These are phyloP conservation scores for Anastrepha ludens DNA, from an alignment of 1,140 invertebrate species.

Conservation along the genomic window DNA sequence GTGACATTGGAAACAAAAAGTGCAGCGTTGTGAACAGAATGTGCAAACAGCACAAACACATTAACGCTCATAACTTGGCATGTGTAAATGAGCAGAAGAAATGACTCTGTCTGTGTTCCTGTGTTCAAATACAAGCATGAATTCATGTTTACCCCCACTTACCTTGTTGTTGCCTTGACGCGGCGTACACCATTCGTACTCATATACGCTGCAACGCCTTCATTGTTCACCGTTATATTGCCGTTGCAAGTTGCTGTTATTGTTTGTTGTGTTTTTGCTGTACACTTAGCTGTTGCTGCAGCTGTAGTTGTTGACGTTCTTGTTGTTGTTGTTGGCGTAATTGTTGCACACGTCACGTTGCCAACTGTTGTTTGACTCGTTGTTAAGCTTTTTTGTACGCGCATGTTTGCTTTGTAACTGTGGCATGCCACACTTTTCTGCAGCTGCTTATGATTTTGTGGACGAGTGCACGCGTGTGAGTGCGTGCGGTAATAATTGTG, in stretches of 20 bases:
- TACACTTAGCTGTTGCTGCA: neutral
- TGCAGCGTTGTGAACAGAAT: neutral
- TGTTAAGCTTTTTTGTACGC: neutral
- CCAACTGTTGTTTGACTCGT: neutral
- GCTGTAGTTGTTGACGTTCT: neutral
- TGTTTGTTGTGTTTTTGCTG: neutral
- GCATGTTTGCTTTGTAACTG: neutral
- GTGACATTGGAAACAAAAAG: slow-evolving; percentile 8
- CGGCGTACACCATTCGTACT: neutral
- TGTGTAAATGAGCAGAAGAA: neutral
- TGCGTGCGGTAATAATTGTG: neutral
- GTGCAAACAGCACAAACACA: neutral
- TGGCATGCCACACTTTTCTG: neutral
- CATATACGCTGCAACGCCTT: neutral
- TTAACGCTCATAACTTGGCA: neutral
- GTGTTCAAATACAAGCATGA: neutral
- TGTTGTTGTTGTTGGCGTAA: slow-evolving; percentile 7
- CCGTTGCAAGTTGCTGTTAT: no score
- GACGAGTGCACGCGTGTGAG: neutral
- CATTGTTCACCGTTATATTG: neutral
- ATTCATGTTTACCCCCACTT: no score
- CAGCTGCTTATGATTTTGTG: neutral
- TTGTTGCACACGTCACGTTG: slow-evolving; percentile 15
- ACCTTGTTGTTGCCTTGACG: neutral
- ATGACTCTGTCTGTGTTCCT: neutral